Evolutionary conservation across 1,140 invertebrate genomes (phyloP).

Genomic region (Anoplolepis gracilipes): DNA sequence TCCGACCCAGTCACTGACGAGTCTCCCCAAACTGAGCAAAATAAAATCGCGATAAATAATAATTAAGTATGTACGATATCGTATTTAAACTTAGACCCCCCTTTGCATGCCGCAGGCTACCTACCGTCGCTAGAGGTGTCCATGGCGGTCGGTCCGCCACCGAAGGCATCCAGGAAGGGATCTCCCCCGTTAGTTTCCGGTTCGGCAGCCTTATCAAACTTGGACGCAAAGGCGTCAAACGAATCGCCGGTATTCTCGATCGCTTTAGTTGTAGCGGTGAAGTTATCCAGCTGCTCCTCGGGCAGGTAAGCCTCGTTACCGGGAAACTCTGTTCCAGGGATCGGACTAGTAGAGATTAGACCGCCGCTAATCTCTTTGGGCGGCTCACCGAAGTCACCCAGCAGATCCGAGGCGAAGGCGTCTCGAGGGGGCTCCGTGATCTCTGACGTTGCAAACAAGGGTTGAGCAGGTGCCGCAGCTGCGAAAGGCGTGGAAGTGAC

Average conservation of each 20-base stretch:
- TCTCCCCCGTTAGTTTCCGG: slow-evolving; percentile 82
- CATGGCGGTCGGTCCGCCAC: slow-evolving; percentile 79
- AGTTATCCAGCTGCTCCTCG: slow-evolving; percentile 76
- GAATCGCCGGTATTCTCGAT: slow-evolving; percentile 86
- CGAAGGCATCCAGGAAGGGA: slow-evolving; percentile 87
- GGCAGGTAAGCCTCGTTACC: slow-evolving; percentile 67
- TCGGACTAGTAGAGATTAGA: slow-evolving; percentile 73
- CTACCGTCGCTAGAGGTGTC: slow-evolving; percentile 86
- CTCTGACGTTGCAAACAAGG: slow-evolving; percentile 41
- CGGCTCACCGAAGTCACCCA: slow-evolving; percentile 77
- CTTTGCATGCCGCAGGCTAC: background rate
- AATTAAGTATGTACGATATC: background rate
- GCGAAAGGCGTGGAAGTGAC: slow-evolving; percentile 18
- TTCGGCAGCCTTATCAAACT: slow-evolving; percentile 91
- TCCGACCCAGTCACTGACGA: slow-evolving; percentile 80
- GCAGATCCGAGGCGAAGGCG: slow-evolving; percentile 74
- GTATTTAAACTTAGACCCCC: background rate
- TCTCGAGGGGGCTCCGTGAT: slow-evolving; percentile 43
- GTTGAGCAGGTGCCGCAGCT: background rate
- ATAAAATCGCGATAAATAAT: background rate
- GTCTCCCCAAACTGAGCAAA: slow-evolving; percentile 87
- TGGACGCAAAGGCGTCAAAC: slow-evolving; percentile 94
- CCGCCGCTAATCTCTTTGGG: slow-evolving; percentile 30
- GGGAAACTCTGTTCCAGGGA: slow-evolving; percentile 78
- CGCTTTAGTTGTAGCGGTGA: slow-evolving; percentile 81